Evolutionary conservation across 1,140 invertebrate genomes (phyloP).

Genomic region (Geopemphigus sp.): DNA sequence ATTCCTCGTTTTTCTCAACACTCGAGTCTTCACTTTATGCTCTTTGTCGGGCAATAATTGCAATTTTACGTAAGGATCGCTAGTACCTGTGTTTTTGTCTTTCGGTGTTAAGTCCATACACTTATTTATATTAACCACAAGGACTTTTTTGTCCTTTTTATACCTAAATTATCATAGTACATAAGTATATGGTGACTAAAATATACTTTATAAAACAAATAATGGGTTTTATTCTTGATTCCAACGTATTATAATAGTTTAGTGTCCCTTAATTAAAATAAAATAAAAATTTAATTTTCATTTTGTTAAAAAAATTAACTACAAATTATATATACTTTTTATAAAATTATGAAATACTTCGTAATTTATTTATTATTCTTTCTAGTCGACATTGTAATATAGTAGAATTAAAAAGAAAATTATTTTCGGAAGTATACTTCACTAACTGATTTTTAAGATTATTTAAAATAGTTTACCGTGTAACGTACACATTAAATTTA

Average conservation of each 20-base stretch:
- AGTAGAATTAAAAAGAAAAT: too few relatives aligned
- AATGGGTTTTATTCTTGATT: too few relatives aligned
- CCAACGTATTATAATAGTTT: background rate
- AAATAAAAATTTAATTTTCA: too few relatives aligned
- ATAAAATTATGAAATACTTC: background rate
- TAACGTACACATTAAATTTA: too few relatives aligned
- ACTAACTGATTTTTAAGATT: background rate
- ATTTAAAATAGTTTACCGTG: too few relatives aligned
- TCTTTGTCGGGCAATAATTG: constrained; percentile 92
- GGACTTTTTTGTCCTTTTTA: constrained; percentile 80
- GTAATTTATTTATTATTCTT: background rate
- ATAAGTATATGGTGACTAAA: background rate
- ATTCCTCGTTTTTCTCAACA: constrained; percentile 85
- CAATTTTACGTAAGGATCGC: constrained; percentile 92
- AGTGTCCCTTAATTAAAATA: background rate
- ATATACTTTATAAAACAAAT: background rate
- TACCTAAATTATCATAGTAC: constrained; percentile 61
- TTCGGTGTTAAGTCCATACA: constrained; percentile 80
- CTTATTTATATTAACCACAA: constrained; percentile 86
- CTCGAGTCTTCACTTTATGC: constrained; percentile 91
- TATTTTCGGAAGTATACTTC: background rate
- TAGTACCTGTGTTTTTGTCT: constrained; percentile 64
- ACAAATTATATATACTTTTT: too few relatives aligned
- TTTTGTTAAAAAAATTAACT: too few relatives aligned
- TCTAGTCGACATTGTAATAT: background rate